Percentiles rank a stretch among this genome's conserved stretches.
Conservation (phyloP, 2,113 vertebrate genomes). For the Paramormyrops kingsleyae region DNA sequence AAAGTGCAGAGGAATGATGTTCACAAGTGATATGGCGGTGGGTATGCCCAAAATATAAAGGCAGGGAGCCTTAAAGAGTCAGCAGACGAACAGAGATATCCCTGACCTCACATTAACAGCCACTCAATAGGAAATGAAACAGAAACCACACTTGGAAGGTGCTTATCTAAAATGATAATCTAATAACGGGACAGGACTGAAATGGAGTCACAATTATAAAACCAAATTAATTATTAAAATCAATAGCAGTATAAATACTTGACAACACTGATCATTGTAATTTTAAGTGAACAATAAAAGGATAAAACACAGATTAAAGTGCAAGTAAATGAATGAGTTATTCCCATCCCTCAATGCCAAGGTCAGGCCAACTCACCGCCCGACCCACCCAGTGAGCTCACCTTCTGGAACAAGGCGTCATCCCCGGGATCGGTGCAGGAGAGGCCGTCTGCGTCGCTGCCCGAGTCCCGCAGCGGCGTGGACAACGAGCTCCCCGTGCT, state of each 20-base stretch:
- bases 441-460: slow-evolving; percentile 35
- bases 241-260: neutral
- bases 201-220: neutral
- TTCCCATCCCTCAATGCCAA: too few species aligned
- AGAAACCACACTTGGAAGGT: neutral
- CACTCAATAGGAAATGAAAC: neutral
- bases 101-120: neutral
- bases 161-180: neutral
- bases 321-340: neutral
- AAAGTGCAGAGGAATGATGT: slow-evolving; percentile 33
- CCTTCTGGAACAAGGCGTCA: slow-evolving; percentile 34
- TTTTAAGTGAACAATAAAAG: neutral
- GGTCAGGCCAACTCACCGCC: neutral
- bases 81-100: neutral
- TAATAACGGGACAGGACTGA: neutral
- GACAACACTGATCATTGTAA: neutral
- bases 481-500: slow-evolving; percentile 19
- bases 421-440: slow-evolving; percentile 29
- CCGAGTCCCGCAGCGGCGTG: slow-evolving; percentile 20
- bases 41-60: neutral
- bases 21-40: too few species aligned
- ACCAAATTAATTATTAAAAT: neutral
- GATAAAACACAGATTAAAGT: neutral
- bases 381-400: slow-evolving; percentile 10
- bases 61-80: neutral